Conservation (phyloP, 2,113 vertebrate species). For the Lophotis ruficrista region DNA sequence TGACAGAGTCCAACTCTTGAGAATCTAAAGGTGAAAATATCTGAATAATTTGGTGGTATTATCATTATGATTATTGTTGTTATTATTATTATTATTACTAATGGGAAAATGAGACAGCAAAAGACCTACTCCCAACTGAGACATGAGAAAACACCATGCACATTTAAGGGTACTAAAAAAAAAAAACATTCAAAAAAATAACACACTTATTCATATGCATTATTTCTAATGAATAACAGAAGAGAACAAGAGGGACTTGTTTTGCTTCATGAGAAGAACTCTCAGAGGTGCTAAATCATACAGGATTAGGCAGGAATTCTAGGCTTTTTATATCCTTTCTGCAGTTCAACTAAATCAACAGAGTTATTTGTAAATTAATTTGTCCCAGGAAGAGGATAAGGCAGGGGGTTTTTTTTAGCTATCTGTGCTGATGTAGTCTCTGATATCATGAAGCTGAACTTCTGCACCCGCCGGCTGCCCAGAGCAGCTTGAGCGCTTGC, state of each 20-base stretch:
- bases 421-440: not conserved
- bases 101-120: not conserved
- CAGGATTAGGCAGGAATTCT: not conserved
- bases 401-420: not conserved
- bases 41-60: not conserved
- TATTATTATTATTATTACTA: not conserved
- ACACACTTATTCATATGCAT: not conserved
- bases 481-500: not conserved
- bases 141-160: not conserved
- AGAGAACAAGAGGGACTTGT: not conserved
- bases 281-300: slow-evolving; percentile 15
- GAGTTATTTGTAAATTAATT: not conserved
- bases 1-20: not conserved
- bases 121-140: not conserved
- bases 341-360: not conserved
- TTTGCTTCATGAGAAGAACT: not conserved
- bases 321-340: not conserved
- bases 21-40: not conserved
- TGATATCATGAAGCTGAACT: not conserved
- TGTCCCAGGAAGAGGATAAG: not conserved
- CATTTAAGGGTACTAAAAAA: not conserved
- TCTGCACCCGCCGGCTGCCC: not conserved
- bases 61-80: not conserved
- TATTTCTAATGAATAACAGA: not conserved
- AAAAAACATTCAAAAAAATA: not conserved